These are phyloP conservation scores for Chrysolina oricalcia DNA, from an alignment of 2,888 invertebrate species.

Conservation along the genomic window DNA sequence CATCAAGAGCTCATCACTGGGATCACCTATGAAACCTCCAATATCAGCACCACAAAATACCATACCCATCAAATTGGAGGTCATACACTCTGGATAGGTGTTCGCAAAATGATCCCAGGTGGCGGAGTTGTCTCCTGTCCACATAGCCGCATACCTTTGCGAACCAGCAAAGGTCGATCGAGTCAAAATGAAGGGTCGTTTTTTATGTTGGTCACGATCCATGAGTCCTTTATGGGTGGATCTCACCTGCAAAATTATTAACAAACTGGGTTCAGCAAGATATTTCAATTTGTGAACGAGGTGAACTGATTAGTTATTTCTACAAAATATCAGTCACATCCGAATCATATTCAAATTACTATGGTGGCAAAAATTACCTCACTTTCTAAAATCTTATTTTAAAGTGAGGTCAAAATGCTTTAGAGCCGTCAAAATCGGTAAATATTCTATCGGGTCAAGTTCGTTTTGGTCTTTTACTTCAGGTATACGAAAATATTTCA, in stretches of 20 bases:
- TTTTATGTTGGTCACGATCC: slow-evolving; percentile 74
- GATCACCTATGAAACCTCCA: slow-evolving; percentile 96
- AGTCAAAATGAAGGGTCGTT: slow-evolving; percentile 91
- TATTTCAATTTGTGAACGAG: no score
- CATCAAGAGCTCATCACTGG: slow-evolving; percentile 90
- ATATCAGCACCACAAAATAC: slow-evolving; percentile 96
- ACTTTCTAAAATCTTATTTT: no score
- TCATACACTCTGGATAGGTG: slow-evolving; percentile 92
- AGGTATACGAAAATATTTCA: no score
- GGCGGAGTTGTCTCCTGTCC: slow-evolving; percentile 98
- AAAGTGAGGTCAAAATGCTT: no score
- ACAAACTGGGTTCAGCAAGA: no score
- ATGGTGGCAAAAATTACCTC: no score
- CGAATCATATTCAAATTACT: no score
- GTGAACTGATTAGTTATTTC: no score
- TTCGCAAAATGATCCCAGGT: slow-evolving; percentile 93
- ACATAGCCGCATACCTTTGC: slow-evolving; percentile 91
- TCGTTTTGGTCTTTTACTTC: no score
- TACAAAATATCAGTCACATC: no score
- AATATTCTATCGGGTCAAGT: no score
- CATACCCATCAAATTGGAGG: slow-evolving; percentile 82
- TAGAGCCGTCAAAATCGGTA: no score
- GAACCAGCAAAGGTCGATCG: slow-evolving; percentile 93
- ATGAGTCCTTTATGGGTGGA: slow-evolving; percentile 78
- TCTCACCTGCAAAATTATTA: slow-evolving; percentile 71